These are phyloP conservation scores for Poecilia wingei DNA, from an alignment of 2,797 vertebrate genomes.

Conservation along the genomic window DNA sequence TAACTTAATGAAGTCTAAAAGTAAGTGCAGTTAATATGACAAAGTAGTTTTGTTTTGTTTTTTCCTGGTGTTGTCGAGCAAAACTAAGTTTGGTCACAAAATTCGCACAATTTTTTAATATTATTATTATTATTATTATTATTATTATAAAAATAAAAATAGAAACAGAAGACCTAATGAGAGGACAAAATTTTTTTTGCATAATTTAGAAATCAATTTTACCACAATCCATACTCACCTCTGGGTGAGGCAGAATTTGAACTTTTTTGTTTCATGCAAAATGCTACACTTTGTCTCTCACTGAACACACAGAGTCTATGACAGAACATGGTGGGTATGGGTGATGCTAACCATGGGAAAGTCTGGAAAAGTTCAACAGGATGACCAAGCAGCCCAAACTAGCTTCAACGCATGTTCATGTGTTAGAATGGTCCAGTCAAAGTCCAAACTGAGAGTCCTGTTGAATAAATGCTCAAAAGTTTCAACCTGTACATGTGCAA, in stretches of 20 bases:
- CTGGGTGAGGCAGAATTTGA: background rate
- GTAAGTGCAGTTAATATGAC: constrained; percentile 52
- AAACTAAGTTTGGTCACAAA: background rate
- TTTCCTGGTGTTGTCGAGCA: background rate
- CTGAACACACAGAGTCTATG: too few species aligned
- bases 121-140: background rate
- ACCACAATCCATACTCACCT: background rate
- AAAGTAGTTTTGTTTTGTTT: constrained; percentile 6
- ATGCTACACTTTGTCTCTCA: too few species aligned
- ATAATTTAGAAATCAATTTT: background rate
- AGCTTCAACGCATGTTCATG: too few species aligned
- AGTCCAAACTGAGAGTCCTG: background rate
- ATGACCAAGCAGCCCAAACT: too few species aligned
- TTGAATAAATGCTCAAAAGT: background rate
- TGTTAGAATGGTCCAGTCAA: background rate
- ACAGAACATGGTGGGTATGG: too few species aligned
- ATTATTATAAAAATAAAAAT: background rate
- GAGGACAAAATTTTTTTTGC: background rate
- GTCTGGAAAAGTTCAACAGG: too few species aligned
- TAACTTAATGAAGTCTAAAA: constrained; percentile 71
- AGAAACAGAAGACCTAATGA: background rate
- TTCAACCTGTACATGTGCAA: background rate
- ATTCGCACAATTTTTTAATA: background rate
- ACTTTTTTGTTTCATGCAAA: background rate
- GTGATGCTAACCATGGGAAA: too few species aligned